phyloP scores from a whole-genome alignment of 2,113 vertebrate genomes.

The Sula dactylatra region DNA sequence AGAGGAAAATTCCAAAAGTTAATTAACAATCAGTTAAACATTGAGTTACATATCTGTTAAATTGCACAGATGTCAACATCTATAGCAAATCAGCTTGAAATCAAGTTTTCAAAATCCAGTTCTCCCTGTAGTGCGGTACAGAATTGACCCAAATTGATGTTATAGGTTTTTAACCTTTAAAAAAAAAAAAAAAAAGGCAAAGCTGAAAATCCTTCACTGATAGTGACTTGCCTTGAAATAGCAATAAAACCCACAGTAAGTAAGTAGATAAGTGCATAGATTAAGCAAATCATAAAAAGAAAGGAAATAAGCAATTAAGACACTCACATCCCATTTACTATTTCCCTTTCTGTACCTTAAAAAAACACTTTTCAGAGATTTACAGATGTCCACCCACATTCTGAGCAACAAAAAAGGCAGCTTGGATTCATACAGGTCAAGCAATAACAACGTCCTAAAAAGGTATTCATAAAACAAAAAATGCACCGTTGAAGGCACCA shows the following conservation, averaged over 20 bases:
- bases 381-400: neutral
- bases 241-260: neutral
- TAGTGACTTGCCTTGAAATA: neutral
- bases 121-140: neutral
- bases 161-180: neutral
- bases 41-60: neutral
- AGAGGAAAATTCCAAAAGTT: neutral
- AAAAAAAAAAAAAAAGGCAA: neutral
- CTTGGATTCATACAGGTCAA: neutral
- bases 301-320: neutral
- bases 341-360: neutral
- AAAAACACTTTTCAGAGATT: neutral
- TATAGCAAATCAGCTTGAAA: neutral
- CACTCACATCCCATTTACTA: neutral
- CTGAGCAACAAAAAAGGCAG: neutral
- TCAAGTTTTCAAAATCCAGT: neutral
- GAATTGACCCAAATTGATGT: neutral
- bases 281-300: neutral
- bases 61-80: neutral
- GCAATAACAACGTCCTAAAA: accelerated
- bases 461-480: neutral
- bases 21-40: neutral
- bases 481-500: accelerated
- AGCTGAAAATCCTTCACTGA: neutral
- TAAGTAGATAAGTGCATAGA: neutral